These are phyloP conservation scores for Zygaena filipendulae DNA, from an alignment of 2,888 invertebrate species.

Conservation along the genomic window DNA sequence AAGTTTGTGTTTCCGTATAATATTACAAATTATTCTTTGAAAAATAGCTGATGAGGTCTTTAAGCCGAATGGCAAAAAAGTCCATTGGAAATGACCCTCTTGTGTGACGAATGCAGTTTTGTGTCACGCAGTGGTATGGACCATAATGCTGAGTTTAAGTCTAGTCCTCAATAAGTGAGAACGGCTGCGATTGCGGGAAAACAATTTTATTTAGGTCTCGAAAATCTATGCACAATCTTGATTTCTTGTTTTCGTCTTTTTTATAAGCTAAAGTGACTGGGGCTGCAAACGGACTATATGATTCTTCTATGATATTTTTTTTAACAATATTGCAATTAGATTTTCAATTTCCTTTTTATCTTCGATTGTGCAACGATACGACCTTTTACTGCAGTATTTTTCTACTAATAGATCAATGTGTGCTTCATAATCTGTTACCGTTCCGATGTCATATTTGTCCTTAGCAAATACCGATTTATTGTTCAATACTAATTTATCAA, in stretches of 20 bases:
- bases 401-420: conserved; percentile 12
- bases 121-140: conserved; percentile 26
- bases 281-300: conserved; percentile 15
- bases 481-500: conserved; percentile 6
- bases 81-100: conserved; percentile 13
- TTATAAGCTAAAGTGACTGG: conserved; percentile 15
- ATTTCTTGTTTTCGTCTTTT: conserved; percentile 13
- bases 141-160: conserved; percentile 34
- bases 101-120: conserved; percentile 25
- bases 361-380: conserved; percentile 8
- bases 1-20: conserved; percentile 12
- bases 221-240: conserved; percentile 18
- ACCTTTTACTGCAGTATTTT: conserved; percentile 20
- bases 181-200: conserved; percentile 22
- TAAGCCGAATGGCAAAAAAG: conserved; percentile 10
- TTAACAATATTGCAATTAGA: conserved; percentile 9
- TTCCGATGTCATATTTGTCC: conserved; percentile 13
- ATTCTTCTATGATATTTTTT: conserved; percentile 10
- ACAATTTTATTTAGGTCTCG: conserved; percentile 21
- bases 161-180: conserved; percentile 26
- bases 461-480: conserved; percentile 8
- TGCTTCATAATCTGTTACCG: conserved; percentile 13
- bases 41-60: conserved; percentile 12
- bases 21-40: conserved; percentile 9
- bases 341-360: conserved; percentile 11